Base-by-base conservation (phyloP, 1,140 invertebrate genomes). In the Brachionus asplanchnoidis region DNA sequence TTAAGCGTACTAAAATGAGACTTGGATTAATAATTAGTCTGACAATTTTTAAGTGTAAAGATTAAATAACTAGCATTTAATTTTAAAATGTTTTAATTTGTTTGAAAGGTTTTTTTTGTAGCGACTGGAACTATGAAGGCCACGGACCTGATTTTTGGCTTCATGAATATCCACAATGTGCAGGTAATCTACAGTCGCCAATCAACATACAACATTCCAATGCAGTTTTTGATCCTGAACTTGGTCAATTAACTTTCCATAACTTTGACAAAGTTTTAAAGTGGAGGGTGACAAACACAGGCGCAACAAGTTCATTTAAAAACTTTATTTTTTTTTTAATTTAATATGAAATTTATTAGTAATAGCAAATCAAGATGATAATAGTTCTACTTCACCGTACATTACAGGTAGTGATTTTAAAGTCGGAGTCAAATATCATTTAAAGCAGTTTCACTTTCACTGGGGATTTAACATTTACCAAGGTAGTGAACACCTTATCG, bases 371-470 rank as follows among this genome's bases (percentile, higher is more conserved):
- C 79, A 60, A 14, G 26, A 1, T 11, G 5, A 28, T 4, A 32
- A 82, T 26, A 6, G 50, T n/a, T 60, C 53, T 3, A 11, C 3
- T 6, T 26, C 28, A 36, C 82, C 60, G 7, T 70, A 50, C 36
- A 73, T 84, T 7, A 56, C 46, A 50, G 82, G 82, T 14, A 68
- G 60, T 40, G 50, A 84, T 60, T 68, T 84, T 53, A 42, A 82
- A 44, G 44, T 14, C 9, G 46, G 26, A 40, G 11, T 44, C 9
- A 77, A 77, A 77, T 84, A 44, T n/a, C 32, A 26, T 50, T 46
- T 84, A 14, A 36, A 50, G 9, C 60, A 84, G 36, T 70, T 84
- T 84, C 82, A 84, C 44, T 84, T 84, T 73, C 82, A 84, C 36
- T 84, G 82, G 82, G 82, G 82, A 11, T 68, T 53, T 56, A 84